Evolutionary conservation across 2,113 vertebrate species (phyloP).

Genomic region (Crotalus horridus): DNA sequence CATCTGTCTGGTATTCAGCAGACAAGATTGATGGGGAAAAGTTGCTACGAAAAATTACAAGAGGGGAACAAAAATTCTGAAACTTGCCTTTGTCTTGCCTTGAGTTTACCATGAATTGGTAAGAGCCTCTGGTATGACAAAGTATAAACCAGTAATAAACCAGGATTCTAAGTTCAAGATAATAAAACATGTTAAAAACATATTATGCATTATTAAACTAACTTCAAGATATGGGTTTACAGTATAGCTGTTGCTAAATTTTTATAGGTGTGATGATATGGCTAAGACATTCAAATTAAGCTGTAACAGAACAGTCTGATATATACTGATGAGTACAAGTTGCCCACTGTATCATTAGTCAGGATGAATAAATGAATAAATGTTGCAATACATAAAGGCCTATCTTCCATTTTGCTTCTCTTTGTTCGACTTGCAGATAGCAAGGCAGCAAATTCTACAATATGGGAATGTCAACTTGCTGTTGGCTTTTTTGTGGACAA

Average conservation of each 20-base stretch:
- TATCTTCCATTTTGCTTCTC: neutral
- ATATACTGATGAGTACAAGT: neutral
- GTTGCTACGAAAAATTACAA: neutral
- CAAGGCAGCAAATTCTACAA: constrained; percentile 22
- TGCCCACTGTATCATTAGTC: neutral
- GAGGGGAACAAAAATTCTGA: neutral
- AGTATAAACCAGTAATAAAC: neutral
- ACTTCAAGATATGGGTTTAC: neutral
- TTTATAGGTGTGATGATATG: neutral
- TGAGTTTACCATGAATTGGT: neutral
- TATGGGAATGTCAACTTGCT: constrained; percentile 34
- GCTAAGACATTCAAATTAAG: neutral
- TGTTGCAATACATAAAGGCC: neutral
- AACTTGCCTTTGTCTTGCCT: neutral
- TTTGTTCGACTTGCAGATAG: neutral
- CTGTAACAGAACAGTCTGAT: neutral
- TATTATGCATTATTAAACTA: neutral
- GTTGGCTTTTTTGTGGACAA: constrained; percentile 42
- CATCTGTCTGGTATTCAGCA: neutral
- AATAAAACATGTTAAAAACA: neutral
- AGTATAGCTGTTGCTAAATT: neutral
- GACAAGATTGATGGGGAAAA: neutral
- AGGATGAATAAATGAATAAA: neutral
- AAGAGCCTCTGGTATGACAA: neutral
- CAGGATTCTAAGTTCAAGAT: neutral